phyloP scores from a whole-genome alignment of 2,113 vertebrate genomes.

The Platichthys stellatus region DNA sequence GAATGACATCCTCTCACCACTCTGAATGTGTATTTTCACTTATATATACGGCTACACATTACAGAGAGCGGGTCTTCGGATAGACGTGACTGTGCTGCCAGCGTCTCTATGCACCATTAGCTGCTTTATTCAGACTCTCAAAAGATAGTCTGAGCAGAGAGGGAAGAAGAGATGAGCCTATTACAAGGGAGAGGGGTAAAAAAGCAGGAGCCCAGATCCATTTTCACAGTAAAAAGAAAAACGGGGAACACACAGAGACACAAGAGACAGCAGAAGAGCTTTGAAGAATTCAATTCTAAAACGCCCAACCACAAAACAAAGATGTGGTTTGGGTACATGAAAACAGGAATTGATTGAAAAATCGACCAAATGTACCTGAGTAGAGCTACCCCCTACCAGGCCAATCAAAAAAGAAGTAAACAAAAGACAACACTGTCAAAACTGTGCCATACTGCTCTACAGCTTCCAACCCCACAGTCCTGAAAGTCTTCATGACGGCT shows the following conservation, averaged over 20 bases:
- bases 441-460: not conserved
- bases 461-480: not conserved
- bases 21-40: conserved; percentile 59
- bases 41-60: conserved; percentile 45
- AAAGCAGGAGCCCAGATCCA: conserved; percentile 24
- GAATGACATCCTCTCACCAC: conserved; percentile 39
- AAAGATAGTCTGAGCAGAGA: conserved; percentile 59
- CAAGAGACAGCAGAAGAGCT: conserved; percentile 28
- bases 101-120: conserved; percentile 75
- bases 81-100: conserved; percentile 56
- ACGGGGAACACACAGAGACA: conserved; percentile 25
- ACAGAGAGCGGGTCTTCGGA: conserved; percentile 41
- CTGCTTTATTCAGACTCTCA: conserved; percentile 70
- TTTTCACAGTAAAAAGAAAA: conserved; percentile 42
- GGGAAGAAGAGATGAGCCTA: conserved; percentile 64
- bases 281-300: conserved; percentile 55
- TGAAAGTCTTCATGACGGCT: not conserved
- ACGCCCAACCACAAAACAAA: conserved; percentile 36
- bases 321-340: conserved; percentile 10
- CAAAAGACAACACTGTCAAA: not conserved
- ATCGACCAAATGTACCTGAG: conserved; percentile 19
- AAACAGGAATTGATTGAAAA: conserved; percentile 36
- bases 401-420: conserved; percentile 14
- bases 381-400: not conserved
- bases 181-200: conserved; percentile 48